Base-by-base conservation (phyloP, 35 echinoderm and acorn worm genomes). In the Stichopus chloronotus region DNA sequence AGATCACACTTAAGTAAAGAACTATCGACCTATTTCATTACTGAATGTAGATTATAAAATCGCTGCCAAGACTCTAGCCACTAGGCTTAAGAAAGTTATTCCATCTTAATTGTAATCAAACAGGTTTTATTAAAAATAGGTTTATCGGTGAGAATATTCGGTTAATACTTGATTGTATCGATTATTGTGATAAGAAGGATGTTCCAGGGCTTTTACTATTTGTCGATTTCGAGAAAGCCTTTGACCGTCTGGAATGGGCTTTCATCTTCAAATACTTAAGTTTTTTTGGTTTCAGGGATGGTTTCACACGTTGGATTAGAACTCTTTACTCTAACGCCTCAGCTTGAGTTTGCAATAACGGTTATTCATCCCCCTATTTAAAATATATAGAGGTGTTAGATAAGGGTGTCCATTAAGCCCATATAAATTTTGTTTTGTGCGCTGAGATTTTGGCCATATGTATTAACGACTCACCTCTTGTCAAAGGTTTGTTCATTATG, bases 171-270 rank as follows among this genome's bases (percentile, higher is more conserved):
- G 4, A 77, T 25, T 55, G 57, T 52, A 23, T 91, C 19, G 65
- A 72, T 24, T 91, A 76, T 19, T 72, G 60, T 43, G 5, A 65
- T 76, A 21, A 13, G 8, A 5, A 0, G 2, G 7, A 77, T 72
- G 54, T 91, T 12, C 14, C 88, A 53, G 88, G 25, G 16, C 6
- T 91, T 91, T 19, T 91, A 17, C 22, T 91, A 78, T 22, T 72
- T 8, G 12, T 91, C 25, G 88, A 91, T 72, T 90, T 90, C 56
- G 88, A 91, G 61, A 91, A 91, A 76, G 88, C 68, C 14, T 91
- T 91, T 22, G 65, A 78, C 23, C 24, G 24, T 19, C 63, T 76
- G 8, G 88, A 91, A 56, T 91, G 71, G 88, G 12, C 17, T 43
- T 71, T 43, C 30, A 53, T 72, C 25, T 74, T 90, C 54, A 10